A percentile compares a stretch with the other conserved stretches of the same genome.
Conservation (phyloP, 1,140 invertebrate species). For the Aphis gossypii region DNA sequence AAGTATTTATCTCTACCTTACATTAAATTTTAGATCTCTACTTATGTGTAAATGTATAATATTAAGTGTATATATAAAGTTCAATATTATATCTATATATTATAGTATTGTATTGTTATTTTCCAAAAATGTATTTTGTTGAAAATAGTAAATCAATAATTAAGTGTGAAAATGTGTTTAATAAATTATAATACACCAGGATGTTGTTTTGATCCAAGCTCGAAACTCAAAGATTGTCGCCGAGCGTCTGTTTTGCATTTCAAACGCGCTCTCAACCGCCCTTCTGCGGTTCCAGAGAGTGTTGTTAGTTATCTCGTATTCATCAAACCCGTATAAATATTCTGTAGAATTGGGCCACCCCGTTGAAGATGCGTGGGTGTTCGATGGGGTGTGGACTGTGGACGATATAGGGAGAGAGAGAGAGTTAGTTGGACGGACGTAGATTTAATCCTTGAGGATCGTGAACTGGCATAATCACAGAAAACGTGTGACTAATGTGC, state of each 20-base stretch:
- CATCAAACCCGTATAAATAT: conserved; percentile 7
- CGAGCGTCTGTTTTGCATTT: conserved; percentile 18
- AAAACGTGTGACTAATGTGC: conserved; percentile 38
- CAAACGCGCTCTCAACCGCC: not conserved
- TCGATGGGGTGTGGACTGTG: not conserved
- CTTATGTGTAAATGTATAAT: not conserved
- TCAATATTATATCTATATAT: too few relatives aligned
- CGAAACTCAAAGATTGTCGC: not conserved
- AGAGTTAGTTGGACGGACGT: not conserved
- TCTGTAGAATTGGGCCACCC: not conserved
- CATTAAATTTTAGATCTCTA: not conserved
- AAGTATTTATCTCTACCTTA: not conserved
- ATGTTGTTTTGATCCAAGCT: not conserved
- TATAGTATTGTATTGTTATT: too few relatives aligned
- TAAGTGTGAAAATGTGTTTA: not conserved
- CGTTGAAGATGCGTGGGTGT: not conserved
- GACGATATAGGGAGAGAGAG: not conserved
- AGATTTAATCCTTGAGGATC: conserved; percentile 24
- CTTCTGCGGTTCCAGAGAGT: not conserved
- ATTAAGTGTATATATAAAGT: not conserved
- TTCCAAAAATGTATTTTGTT: not conserved
- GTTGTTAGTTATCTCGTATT: not conserved
- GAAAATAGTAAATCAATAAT: not conserved
- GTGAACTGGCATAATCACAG: conserved; percentile 47
- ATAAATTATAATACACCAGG: not conserved